Percentiles rank a stretch among this genome's conserved stretches.
Conservation (phyloP, 1,140 invertebrate genomes). For the Bathynomus jamesi region DNA sequence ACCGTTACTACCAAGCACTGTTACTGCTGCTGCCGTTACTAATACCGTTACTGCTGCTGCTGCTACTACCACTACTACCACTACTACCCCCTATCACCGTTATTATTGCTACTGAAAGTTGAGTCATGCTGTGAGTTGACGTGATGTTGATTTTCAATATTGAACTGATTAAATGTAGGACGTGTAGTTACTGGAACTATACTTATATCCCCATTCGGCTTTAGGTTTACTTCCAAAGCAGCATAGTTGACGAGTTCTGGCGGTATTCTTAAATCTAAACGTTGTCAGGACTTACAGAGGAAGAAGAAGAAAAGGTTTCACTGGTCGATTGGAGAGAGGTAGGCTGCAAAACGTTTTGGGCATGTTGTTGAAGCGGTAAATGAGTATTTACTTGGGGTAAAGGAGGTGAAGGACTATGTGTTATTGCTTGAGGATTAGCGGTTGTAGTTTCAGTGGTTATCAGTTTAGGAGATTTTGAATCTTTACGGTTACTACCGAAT, state of each 20-base stretch:
- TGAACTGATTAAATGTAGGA: background rate
- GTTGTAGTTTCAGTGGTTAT: background rate
- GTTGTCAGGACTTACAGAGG: background rate
- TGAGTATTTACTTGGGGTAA: no score
- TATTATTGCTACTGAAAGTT: background rate
- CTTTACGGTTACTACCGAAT: background rate
- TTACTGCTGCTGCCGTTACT: background rate
- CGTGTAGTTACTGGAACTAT: background rate
- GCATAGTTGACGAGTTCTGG: constrained; percentile 23
- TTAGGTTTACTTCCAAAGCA: constrained; percentile 29
- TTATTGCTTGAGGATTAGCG: background rate
- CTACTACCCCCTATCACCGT: background rate
- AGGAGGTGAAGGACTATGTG: no score
- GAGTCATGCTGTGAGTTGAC: background rate
- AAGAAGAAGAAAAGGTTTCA: background rate
- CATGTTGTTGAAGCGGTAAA: no score
- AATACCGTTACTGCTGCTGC: background rate
- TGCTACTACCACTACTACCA: background rate
- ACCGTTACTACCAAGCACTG: background rate
- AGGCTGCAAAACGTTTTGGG: background rate
- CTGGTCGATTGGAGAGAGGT: background rate
- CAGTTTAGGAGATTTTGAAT: background rate
- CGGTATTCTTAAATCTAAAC: constrained; percentile 17
- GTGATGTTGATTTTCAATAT: background rate
- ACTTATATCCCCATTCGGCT: constrained; percentile 28